phyloP scores from a whole-genome alignment of 2,797 vertebrate species.

The Notoglanidium macrostoma region DNA sequence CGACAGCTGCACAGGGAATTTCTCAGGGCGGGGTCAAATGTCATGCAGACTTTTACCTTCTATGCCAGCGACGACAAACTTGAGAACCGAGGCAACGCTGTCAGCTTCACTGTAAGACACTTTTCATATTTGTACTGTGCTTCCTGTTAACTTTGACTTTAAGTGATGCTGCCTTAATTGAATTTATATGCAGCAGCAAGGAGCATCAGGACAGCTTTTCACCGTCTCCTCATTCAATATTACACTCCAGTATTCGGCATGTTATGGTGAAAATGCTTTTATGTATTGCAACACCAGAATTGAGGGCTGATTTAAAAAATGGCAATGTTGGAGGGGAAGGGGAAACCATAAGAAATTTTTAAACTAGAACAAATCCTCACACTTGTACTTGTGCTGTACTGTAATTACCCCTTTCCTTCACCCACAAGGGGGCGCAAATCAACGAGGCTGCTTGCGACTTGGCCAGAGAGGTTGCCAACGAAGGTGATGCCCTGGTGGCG shows the following conservation, averaged over 20 bases:
- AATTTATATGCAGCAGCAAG: background rate
- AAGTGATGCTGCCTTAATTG: background rate
- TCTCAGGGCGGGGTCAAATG: conserved; percentile 88
- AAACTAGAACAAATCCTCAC: background rate
- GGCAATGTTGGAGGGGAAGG: background rate
- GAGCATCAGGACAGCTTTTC: background rate
- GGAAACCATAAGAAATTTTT: background rate
- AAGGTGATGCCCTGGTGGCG: conserved; percentile 90
- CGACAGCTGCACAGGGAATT: conserved; percentile 97
- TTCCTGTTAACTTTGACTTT: background rate
- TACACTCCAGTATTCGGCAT: background rate
- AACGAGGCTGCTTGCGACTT: conserved; percentile 96
- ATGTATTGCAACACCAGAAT: background rate
- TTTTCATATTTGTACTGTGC: background rate
- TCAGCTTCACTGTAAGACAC: conserved; percentile 74
- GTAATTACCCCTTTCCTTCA: background rate
- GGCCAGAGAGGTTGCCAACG: conserved; percentile 87
- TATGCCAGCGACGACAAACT: conserved; percentile 97
- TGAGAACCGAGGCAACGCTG: conserved; percentile 89
- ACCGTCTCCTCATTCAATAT: too few species aligned
- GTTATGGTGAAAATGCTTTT: background rate
- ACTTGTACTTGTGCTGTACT: too few species aligned
- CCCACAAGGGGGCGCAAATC: conserved; percentile 81
- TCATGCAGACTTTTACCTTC: conserved; percentile 97
- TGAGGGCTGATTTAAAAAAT: background rate